These are phyloP conservation scores for Chironomus tentans DNA, from an alignment of 2,888 invertebrate genomes.

Conservation along the genomic window DNA sequence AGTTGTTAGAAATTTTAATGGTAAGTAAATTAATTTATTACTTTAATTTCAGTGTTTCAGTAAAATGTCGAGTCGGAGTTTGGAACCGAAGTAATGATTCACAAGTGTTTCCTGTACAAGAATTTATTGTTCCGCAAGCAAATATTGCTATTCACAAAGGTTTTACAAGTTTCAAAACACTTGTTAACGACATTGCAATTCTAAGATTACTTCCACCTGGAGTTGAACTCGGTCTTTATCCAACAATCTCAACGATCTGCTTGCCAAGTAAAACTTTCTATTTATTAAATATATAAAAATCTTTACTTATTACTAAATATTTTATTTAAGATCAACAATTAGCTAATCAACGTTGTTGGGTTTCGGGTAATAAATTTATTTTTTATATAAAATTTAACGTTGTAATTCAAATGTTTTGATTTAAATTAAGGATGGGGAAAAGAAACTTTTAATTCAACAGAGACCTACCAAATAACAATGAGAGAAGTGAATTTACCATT, in stretches of 20 bases:
- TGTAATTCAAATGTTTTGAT: no score
- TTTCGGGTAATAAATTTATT: no score
- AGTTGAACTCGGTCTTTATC: slow-evolving; percentile 47
- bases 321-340: slow-evolving; percentile 44
- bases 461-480: slow-evolving; percentile 51
- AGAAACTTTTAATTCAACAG: slow-evolving; percentile 53
- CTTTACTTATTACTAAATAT: no score
- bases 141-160: slow-evolving; percentile 54
- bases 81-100: slow-evolving; percentile 27
- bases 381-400: no score
- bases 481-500: slow-evolving; percentile 70
- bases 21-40: no score
- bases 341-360: not conserved
- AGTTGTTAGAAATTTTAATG: no score
- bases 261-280: slow-evolving; percentile 44
- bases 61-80: slow-evolving; percentile 8
- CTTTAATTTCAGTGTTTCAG: not conserved
- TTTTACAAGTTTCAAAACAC: slow-evolving; percentile 55
- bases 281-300: no score
- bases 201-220: slow-evolving; percentile 50
- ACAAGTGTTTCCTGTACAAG: slow-evolving; percentile 51
- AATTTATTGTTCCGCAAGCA: slow-evolving; percentile 44
- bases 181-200: slow-evolving; percentile 75
- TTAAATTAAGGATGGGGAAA: slow-evolving; percentile 66
- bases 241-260: slow-evolving; percentile 54